A percentile compares a stretch with the other conserved stretches of the same genome.
Evolutionary conservation across 2,888 invertebrate species (phyloP).

Genomic region (Drosophila robusta): DNA sequence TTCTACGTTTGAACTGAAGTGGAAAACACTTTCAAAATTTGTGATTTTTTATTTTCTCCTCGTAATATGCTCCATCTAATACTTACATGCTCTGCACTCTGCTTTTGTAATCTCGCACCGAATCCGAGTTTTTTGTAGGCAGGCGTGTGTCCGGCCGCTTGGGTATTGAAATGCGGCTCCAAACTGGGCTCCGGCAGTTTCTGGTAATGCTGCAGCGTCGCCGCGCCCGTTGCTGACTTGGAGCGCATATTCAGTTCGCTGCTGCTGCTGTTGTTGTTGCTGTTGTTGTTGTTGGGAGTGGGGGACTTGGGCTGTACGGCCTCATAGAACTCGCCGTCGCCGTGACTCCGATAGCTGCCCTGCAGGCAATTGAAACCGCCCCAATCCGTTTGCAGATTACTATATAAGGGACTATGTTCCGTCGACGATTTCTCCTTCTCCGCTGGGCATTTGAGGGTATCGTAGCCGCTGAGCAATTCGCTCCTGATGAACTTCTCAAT

Average conservation of each 20-base stretch:
- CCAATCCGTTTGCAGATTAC: slow-evolving; percentile 66
- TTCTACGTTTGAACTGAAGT: too few relatives aligned
- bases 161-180: slow-evolving; percentile 74
- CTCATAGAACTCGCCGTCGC: slow-evolving; percentile 81
- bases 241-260: slow-evolving; percentile 68
- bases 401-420: slow-evolving; percentile 50
- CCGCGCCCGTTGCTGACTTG: slow-evolving; percentile 61
- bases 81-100: slow-evolving; percentile 57
- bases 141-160: slow-evolving; percentile 63
- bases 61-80: background rate
- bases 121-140: slow-evolving; percentile 71
- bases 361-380: slow-evolving; percentile 79
- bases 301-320: slow-evolving; percentile 64
- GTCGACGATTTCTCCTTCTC: slow-evolving; percentile 30
- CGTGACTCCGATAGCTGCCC: slow-evolving; percentile 82
- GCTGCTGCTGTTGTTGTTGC: slow-evolving; percentile 26
- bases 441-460: slow-evolving; percentile 68
- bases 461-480: slow-evolving; percentile 82
- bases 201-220: slow-evolving; percentile 76
- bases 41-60: too few relatives aligned
- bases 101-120: slow-evolving; percentile 61
- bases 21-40: too few relatives aligned
- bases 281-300: slow-evolving; percentile 30
- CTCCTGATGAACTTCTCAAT: slow-evolving; percentile 83
- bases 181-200: slow-evolving; percentile 76